A percentile compares a stretch with the other conserved stretches of the same genome.
Conservation (phyloP, 1,140 invertebrate species). For the Tetraneura akinire region DNA sequence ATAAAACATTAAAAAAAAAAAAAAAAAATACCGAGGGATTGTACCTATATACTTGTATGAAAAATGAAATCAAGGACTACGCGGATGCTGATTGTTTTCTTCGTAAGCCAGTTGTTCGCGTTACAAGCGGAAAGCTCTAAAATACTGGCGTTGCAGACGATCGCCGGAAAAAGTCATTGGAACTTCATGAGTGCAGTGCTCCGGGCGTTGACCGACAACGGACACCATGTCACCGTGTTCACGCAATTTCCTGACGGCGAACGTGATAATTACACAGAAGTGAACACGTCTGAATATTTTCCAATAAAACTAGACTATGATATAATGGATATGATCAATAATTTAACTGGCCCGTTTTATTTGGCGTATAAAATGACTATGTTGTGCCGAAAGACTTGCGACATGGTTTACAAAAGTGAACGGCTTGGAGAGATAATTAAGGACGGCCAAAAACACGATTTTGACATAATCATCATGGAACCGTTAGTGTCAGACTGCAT, state of each 20-base stretch:
- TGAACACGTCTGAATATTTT: not conserved
- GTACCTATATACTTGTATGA: too few relatives aligned
- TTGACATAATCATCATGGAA: not conserved
- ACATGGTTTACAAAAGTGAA: not conserved
- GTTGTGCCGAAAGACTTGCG: not conserved
- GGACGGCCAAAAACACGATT: not conserved
- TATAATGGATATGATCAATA: not conserved
- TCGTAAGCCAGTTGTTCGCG: too few relatives aligned
- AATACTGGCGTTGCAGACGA: slow-evolving; percentile 55
- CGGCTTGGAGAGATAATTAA: not conserved
- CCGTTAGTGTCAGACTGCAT: not conserved
- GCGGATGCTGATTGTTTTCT: not conserved
- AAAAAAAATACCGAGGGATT: too few relatives aligned
- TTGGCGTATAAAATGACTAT: accelerated
- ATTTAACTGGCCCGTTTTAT: not conserved
- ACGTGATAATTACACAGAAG: not conserved
- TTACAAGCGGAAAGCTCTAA: not conserved
- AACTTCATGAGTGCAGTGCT: slow-evolving; percentile 58
- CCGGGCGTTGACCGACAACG: slow-evolving; percentile 47
- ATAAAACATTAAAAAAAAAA: too few relatives aligned
- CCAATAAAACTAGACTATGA: not conserved
- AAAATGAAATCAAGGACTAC: too few relatives aligned
- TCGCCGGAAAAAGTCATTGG: slow-evolving; percentile 57
- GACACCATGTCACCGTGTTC: slow-evolving; percentile 26
- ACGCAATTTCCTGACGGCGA: slow-evolving; percentile 26